phyloP scores from a whole-genome alignment of 2,113 vertebrate genomes.

The Grantiella picta region DNA sequence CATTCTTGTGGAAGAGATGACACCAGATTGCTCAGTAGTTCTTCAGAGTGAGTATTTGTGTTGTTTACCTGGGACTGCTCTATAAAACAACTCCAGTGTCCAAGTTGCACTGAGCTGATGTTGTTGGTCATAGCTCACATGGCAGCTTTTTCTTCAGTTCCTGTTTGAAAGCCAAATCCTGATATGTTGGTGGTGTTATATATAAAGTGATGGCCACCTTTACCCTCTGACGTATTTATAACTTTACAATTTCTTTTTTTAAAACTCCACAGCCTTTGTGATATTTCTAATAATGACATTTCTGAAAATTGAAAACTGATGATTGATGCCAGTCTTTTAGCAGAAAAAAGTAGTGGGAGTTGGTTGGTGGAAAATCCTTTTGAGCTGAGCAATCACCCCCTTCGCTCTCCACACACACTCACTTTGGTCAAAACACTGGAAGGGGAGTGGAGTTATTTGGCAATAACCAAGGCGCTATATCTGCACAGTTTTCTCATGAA shows the following conservation, averaged over 20 bases:
- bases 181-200: accelerated
- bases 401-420: neutral
- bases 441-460: too few species aligned
- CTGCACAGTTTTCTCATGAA: neutral
- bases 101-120: neutral
- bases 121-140: accelerated
- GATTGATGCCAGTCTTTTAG: neutral
- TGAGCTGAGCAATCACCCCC: accelerated
- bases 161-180: neutral
- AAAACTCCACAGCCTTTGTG: accelerated
- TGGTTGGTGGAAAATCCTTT: neutral
- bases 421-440: neutral
- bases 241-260: neutral
- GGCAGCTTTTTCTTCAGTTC: neutral
- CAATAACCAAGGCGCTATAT: neutral
- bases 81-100: accelerated
- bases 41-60: accelerated
- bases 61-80: neutral
- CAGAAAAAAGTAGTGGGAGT: neutral
- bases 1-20: neutral
- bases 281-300: neutral
- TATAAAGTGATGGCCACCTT: neutral
- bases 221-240: neutral
- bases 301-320: neutral
- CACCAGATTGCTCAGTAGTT: neutral